Conservation (phyloP, 2,797 vertebrate genomes). For the Tokudaia tokunoshimensis region DNA sequence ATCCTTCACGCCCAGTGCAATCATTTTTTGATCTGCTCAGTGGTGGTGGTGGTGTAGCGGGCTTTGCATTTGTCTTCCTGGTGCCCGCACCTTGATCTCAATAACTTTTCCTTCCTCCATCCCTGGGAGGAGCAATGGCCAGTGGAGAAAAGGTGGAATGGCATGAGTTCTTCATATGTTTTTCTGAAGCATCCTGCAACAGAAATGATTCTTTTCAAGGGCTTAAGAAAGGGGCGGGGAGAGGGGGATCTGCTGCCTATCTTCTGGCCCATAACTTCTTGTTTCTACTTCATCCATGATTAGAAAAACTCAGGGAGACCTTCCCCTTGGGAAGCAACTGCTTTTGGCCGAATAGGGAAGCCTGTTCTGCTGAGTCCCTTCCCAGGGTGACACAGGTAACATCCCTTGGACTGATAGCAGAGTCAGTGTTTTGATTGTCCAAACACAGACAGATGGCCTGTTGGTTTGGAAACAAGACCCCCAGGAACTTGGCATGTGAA, state of each 20-base stretch:
- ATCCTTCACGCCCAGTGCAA: conserved; percentile 80
- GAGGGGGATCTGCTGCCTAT: conserved; percentile 68
- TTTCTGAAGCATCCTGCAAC: conserved; percentile 15
- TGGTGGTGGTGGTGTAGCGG: conserved; percentile 33
- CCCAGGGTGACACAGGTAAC: background rate
- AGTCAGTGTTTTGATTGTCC: background rate
- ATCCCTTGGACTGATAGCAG: background rate
- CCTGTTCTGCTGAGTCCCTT: background rate
- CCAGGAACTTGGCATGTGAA: background rate
- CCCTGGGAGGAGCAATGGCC: conserved; percentile 32
- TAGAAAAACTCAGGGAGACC: background rate
- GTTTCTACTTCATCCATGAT: background rate
- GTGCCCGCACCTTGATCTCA: conserved; percentile 66
- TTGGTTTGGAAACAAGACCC: background rate
- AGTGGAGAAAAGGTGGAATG: conserved; percentile 29
- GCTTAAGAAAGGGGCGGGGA: conserved; percentile 57
- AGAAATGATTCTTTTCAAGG: background rate
- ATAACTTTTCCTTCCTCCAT: conserved; percentile 66
- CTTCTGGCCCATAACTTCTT: background rate
- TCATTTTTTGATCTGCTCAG: conserved; percentile 83
- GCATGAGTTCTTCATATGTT: conserved; percentile 24
- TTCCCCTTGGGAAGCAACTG: background rate
- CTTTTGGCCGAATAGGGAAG: background rate
- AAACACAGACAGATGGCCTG: background rate
- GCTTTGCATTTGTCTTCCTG: conserved; percentile 42